Base-by-base conservation (phyloP, 2,113 vertebrate species). In the Bubo scandiacus region DNA sequence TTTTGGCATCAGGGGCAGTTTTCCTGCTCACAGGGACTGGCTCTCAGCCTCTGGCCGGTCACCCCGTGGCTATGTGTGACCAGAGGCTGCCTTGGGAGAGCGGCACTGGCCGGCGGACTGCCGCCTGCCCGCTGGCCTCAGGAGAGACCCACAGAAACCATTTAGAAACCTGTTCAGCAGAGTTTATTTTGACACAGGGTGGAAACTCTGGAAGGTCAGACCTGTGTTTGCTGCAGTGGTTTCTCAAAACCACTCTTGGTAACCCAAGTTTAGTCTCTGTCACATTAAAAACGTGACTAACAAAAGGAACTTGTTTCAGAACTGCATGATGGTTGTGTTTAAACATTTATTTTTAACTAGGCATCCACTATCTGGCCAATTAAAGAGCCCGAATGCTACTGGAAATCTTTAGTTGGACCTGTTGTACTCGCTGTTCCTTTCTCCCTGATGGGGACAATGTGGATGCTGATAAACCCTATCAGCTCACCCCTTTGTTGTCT, bases 61-160 rank as follows among this genome's bases (percentile, higher is more conserved):
- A 17, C 9, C 9, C n/a, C 1, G 0, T 0, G 3, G 14, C 32
- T 45, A 9, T 1, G 1, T 0, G 1, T 1, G 11, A 45, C 40
- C 2, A 0, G 38, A 68, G 49, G 47, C 51, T 74, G 47, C 71
- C 12, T 9, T 23, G 45, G 45, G 51, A 70, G 51, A 57, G 59
- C 0, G 0, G 63, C 51, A 65, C 30, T 67, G 70, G 30, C 72
- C 1, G 4, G 14, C 2, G 11, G 21, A 36, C 23, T 92, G 52
- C 82, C 6, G 4, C 34, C 23, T 72, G 72, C 63, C 49, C 1
- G 0, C 52, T 77, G 71, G 34, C 34, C 55, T 45, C 0, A 0
- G 70, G 59, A 72, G 42, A 63, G 42, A 81, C 47, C 67, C 51
- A 27, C 18, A 38, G 75, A 22, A 68, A 4, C 63, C 38, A 10